These are phyloP conservation scores for Pseudorhombus dupliciocellatus DNA, from an alignment of 2,113 vertebrate genomes.

Conservation along the genomic window DNA sequence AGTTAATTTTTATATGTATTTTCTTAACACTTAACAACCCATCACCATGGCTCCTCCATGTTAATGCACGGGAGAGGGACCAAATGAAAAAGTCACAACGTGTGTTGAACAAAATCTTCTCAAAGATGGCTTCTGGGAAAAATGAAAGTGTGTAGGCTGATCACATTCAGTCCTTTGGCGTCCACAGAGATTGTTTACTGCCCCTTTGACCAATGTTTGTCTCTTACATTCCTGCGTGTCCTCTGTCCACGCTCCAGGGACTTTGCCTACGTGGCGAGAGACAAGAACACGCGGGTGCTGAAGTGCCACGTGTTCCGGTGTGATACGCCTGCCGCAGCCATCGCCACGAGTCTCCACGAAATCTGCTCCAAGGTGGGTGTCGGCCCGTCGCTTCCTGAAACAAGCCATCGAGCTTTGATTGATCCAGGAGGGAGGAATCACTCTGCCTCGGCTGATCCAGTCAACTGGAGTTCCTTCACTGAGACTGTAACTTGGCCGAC, in stretches of 20 bases:
- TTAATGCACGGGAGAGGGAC: neutral
- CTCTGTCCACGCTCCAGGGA: slow-evolving; percentile 81
- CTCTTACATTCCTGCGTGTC: neutral
- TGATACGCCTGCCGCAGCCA: slow-evolving; percentile 97
- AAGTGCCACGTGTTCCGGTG: slow-evolving; percentile 99
- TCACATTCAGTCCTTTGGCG: too few relatives aligned
- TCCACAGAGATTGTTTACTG: neutral
- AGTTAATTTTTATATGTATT: neutral
- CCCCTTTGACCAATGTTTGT: slow-evolving; percentile 12
- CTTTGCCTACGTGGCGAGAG: slow-evolving; percentile 97
- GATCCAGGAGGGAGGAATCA: neutral
- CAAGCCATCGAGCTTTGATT: slow-evolving; percentile 26
- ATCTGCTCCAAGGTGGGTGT: slow-evolving; percentile 94
- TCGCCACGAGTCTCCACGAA: slow-evolving; percentile 95
- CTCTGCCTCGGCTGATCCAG: slow-evolving; percentile 6
- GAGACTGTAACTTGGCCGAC: neutral
- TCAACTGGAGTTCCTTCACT: neutral
- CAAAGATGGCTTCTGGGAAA: too few relatives aligned
- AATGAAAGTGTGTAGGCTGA: neutral
- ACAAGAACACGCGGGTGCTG: slow-evolving; percentile 94
- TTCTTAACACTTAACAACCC: neutral
- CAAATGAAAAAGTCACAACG: neutral
- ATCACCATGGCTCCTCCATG: neutral
- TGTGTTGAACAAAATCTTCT: too few relatives aligned
- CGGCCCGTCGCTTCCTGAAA: slow-evolving; percentile 7